Evolutionary conservation across 2,113 vertebrate species (phyloP), one percentile per base, ranked within the genome.

Genomic region (Lanius collurio): DNA sequence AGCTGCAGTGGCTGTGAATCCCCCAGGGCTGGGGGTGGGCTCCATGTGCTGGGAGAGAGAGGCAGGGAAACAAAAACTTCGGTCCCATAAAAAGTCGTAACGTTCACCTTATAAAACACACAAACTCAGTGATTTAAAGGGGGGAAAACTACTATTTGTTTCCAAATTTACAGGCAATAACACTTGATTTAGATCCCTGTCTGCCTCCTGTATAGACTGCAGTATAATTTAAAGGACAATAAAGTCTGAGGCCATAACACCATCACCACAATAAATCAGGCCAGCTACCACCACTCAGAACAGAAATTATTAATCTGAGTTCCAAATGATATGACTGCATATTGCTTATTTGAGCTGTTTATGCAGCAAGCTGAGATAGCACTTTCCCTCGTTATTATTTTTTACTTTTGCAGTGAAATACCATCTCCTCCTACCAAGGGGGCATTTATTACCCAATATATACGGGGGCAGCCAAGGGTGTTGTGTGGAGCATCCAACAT

Each of bases 221-320:
- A 80, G 93, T 63, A 90, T 98, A 98, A 98, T 98, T 98, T 98
- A 98, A 97, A 98, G 97, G 98, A 98, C 97, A 96, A 98, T 98
- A 98, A 98, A 98, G 96, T 95, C 83, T 63, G 97, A 96, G 97
- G 96, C 97, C 96, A 50, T 97, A 92, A 73, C 93, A 95, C 94
- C 96, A 91, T 93, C 65, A 13, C 93, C 77, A 24, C 93, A 17
- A 83, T 98, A 98, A 98, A 98, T 98, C 97, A 97, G 95, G 78
- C 74, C 63, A 41, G 90, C 88, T 89, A 95, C 94, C 85, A 97
- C 96, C 93, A 93, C 95, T 97, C 90, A 68, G 90, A 96, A 37
- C 24, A 87, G 93, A 89, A 97, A 98, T 98, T 97, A 98, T 98
- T 97, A 96, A 97, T 98, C 97, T 96, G 83, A 77, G 90, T 93